A percentile compares a stretch with the other conserved stretches of the same genome.
These are phyloP conservation scores for Marronus borbonicus DNA, from an alignment of 2,888 invertebrate species.

Conservation along the genomic window DNA sequence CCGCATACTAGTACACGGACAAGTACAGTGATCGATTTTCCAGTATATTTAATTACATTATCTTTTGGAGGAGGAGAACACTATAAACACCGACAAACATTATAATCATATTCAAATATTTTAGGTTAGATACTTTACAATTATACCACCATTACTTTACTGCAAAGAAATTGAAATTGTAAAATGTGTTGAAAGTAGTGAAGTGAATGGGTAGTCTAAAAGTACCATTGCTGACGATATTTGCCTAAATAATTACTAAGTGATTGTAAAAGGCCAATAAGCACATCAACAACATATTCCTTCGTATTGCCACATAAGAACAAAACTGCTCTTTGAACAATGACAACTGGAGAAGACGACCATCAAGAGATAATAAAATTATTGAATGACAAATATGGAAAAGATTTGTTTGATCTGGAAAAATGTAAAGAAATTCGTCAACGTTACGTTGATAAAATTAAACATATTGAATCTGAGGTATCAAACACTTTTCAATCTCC, in stretches of 20 bases:
- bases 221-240: too few relatives aligned
- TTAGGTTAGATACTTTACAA: too few relatives aligned
- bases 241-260: not conserved
- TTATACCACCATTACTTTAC: too few relatives aligned
- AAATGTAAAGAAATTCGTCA: slow-evolving; percentile 72
- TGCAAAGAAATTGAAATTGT: too few relatives aligned
- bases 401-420: slow-evolving; percentile 72
- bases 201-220: too few relatives aligned
- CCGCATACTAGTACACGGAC: not conserved
- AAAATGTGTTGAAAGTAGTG: too few relatives aligned
- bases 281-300: not conserved
- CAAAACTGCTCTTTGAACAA: slow-evolving; percentile 29
- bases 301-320: slow-evolving; percentile 53
- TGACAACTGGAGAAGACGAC: slow-evolving; percentile 47
- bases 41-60: not conserved
- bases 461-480: slow-evolving; percentile 70
- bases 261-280: not conserved
- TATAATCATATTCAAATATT: too few relatives aligned
- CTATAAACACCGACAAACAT: too few relatives aligned
- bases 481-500: slow-evolving; percentile 36
- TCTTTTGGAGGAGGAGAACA: too few relatives aligned
- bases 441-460: slow-evolving; percentile 68
- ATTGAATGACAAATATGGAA: slow-evolving; percentile 70
- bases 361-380: slow-evolving; percentile 45
- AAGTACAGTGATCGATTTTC: slow-evolving; percentile 31